These are phyloP conservation scores for Dryoscopus gambensis DNA, from an alignment of 2,113 vertebrate genomes.

Conservation along the genomic window DNA sequence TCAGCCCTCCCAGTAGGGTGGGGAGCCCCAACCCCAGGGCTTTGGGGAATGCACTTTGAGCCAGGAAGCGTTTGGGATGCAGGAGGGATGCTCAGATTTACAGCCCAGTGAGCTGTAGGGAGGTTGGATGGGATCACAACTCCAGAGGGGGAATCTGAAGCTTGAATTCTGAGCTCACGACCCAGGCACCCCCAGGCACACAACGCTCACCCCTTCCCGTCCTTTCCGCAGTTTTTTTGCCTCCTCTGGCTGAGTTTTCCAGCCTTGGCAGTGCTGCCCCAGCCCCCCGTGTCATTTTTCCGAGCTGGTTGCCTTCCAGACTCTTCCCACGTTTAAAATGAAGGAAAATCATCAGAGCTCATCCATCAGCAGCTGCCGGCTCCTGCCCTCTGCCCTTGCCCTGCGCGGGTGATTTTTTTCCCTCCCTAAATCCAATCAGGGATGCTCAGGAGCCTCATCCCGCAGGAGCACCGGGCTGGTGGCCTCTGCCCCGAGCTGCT, in stretches of 20 bases:
- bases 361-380: neutral
- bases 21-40: neutral
- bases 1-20: neutral
- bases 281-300: neutral
- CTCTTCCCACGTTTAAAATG: neutral
- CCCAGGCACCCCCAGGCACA: neutral
- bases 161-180: neutral
- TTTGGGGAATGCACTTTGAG: neutral
- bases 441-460: neutral
- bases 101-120: neutral
- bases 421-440: neutral
- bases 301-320: neutral
- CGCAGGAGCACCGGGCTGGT: fast-evolving
- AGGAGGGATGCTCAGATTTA: neutral
- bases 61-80: fast-evolving
- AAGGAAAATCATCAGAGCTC: neutral
- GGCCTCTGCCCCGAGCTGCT: neutral
- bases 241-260: neutral
- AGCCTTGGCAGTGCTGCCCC: neutral
- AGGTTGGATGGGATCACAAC: neutral
- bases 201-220: no score
- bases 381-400: neutral
- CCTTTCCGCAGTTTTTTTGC: no score
- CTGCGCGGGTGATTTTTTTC: neutral
- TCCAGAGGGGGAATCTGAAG: neutral